Evolutionary conservation across 2,797 vertebrate species (phyloP), one percentile per base, ranked within the genome.

Genomic region (Crocodylus rhombifer): DNA sequence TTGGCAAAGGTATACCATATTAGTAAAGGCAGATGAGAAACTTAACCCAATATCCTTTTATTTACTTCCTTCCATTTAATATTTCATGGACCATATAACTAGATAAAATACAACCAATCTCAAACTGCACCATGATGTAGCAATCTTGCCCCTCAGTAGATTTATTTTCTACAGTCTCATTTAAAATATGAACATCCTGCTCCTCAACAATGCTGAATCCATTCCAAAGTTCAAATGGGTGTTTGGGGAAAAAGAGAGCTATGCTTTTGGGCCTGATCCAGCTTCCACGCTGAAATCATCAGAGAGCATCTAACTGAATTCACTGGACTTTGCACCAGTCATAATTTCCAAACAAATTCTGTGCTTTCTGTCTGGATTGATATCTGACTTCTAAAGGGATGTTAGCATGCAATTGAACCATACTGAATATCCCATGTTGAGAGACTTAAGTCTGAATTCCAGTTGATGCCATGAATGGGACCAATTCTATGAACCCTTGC

Each of bases 41-140:
- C 93, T 97, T 95, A 97, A 96, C 95, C 95, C 93, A 63, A 67
- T 84, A 96, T 93, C 92, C 90, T 96, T 96, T 94, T 97, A 91
- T 96, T 96, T 93, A 95, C 82, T 84, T 80, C 74, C 75, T 96
- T 92, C 92, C 75, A 94, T 14, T 80, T 92, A 93, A 82, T 82
- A 92, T 84, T 91, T 91, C 92, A 91, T 25, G 33, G 76, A 80
- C 90, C 61, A 92, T 81, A 84, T 67, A 90, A 94, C 64, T 69
- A 82, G 82, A 83, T 82, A 94, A 93, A 96, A 92, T 14, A 67
- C 92, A 96, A 58, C 80, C 92, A 58, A 79, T 64, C 62, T 82
- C 86, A 30, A 60, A 79, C 75, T 77, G 55, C 88, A 56, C 57
- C 28, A 33, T 2, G 4, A 83, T 26, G 65, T 3, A 76, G 55